Percentiles rank a stretch among this genome's conserved stretches.
Evolutionary conservation across 2,113 vertebrate species (phyloP).

Genomic region (Daboia siamensis): DNA sequence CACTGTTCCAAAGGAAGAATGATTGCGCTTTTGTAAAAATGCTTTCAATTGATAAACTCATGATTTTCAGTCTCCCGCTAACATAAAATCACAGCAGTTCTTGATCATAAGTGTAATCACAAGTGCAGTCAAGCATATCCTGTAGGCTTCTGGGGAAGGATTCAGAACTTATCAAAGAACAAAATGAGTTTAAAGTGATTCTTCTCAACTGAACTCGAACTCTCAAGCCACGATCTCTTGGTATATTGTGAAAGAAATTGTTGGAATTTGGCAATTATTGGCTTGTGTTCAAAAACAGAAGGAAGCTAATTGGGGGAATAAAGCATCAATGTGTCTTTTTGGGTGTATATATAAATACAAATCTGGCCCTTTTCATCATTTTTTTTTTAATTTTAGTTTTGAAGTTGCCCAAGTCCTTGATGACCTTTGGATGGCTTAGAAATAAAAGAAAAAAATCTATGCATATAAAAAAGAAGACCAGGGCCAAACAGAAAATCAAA

Average conservation of each 20-base stretch:
- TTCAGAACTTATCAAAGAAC: background rate
- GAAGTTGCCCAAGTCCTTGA: background rate
- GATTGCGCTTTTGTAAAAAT: background rate
- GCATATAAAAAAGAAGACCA: too few relatives aligned
- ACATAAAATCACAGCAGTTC: background rate
- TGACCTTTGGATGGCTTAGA: background rate
- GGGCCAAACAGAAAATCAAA: too few relatives aligned
- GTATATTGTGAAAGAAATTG: background rate
- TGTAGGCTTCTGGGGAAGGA: background rate
- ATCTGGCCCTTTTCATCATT: too few relatives aligned
- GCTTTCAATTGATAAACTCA: constrained; percentile 17
- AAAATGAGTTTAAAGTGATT: background rate
- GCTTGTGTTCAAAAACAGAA: background rate
- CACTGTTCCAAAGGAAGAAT: background rate
- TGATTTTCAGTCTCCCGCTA: background rate
- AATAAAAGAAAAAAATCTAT: too few relatives aligned
- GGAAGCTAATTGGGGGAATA: background rate
- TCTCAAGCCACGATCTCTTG: background rate
- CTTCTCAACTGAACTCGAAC: background rate
- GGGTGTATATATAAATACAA: too few relatives aligned
- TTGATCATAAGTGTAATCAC: background rate
- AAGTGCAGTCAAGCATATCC: background rate
- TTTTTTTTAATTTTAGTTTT: too few relatives aligned
- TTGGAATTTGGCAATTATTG: background rate
- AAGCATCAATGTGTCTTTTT: background rate